Percentiles rank a stretch among this genome's conserved stretches.
Evolutionary conservation across 1,140 invertebrate species (phyloP).

Genomic region (Acyrthosiphon pisum): DNA sequence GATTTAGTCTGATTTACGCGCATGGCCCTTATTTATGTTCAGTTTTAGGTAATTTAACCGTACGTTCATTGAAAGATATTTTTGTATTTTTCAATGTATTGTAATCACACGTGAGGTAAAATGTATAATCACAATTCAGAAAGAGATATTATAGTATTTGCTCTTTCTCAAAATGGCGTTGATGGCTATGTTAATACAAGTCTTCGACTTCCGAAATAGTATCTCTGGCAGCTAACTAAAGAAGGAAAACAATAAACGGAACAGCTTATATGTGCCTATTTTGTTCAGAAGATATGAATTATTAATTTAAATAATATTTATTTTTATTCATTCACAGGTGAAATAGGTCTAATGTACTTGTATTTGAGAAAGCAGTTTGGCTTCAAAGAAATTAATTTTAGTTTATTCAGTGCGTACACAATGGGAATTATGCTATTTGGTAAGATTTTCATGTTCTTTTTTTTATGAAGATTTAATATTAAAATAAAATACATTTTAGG

Average conservation of each 20-base stretch:
- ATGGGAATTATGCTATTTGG: slow-evolving; percentile 48
- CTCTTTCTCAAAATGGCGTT: too few species aligned
- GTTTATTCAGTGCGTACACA: slow-evolving; percentile 58
- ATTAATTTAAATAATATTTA: background rate
- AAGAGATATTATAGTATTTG: too few species aligned
- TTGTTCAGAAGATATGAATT: background rate
- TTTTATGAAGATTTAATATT: too few species aligned
- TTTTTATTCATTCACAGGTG: slow-evolving; percentile 57
- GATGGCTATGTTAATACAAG: too few species aligned
- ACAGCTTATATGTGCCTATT: background rate
- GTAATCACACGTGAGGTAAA: too few species aligned
- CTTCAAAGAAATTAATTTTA: slow-evolving; percentile 59
- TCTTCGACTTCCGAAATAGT: too few species aligned
- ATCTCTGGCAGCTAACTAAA: background rate
- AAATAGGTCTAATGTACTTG: slow-evolving; percentile 59
- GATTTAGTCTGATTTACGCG: too few species aligned
- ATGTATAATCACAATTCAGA: too few species aligned
- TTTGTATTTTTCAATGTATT: too few species aligned
- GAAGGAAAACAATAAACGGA: background rate
- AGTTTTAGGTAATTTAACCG: too few species aligned
- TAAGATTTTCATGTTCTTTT: background rate
- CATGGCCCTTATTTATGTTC: too few species aligned
- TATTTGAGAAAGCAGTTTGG: slow-evolving; percentile 59
- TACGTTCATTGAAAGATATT: too few species aligned
- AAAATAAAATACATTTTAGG: slow-evolving; percentile 47